Base-by-base conservation (phyloP, 92 coral and sea anemone species). In the Paragorgia papillata region DNA sequence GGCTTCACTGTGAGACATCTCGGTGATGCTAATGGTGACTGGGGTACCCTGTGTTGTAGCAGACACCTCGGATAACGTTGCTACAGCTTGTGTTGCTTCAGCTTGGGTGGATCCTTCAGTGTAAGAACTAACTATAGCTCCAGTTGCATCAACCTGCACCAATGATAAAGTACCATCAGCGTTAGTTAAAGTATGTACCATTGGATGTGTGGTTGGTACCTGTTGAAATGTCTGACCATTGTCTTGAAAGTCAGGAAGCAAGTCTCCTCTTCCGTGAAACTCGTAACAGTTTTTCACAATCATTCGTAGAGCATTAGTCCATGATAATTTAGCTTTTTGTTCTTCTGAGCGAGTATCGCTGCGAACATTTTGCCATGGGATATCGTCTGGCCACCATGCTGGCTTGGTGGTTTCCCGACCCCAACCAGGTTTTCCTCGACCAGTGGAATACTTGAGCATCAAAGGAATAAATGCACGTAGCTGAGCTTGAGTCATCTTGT, bases 391-490 rank as follows among this genome's bases (percentile, higher is more conserved):
- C 99, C 99, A 95, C 99, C 99, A 95, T 0, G 95, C 85, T 14
- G 99, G 99, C 21, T 94, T 90, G 0, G 99, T 95, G 0, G 99
- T 79, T 30, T 95, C 99, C 68, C 90, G 89, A 2, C 99, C 99
- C 99, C 99, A 95, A 1, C 99, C 99, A 9, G 99, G 99, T 57
- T 95, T 95, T 20, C 99, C 99, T 2, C 99, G 88, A n/a, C 99
- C 99, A 61, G 99, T 95, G 0, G 99, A 95, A 69, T 89, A 95
- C 43, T 94, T 91, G 66, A 95, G 77, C 99, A 95, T 95, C 92
- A 95, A 88, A 1, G 99, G 99, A 73, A 95, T 95, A 31, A 95
- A 95, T 0, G 97, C 97, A 31, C 99, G 86, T 27, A 95, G 93
- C 75, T 95, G 99, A 26, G 99, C 99, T 57, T 95, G 99, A 22